Evolutionary conservation across 2,888 invertebrate species (phyloP).

Genomic region (Heteropelma amictum): DNA sequence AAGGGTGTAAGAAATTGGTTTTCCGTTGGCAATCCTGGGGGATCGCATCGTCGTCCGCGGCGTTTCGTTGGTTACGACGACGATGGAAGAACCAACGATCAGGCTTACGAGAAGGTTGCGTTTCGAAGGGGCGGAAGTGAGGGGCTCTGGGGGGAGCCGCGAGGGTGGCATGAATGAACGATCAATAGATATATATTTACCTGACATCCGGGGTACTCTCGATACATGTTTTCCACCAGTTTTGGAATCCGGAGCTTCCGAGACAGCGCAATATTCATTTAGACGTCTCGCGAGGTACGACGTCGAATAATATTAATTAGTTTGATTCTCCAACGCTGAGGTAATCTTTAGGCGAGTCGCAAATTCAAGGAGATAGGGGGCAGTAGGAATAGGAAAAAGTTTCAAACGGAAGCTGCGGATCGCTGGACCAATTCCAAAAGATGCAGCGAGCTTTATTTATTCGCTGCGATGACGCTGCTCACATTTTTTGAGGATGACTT

Average conservation of each 20-base stretch:
- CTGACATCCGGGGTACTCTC: conserved; percentile 49
- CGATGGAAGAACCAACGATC: conserved; percentile 44
- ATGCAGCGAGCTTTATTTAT: conserved; percentile 12
- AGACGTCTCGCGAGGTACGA: no score
- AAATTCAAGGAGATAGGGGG: no score
- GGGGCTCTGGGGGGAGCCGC: conserved; percentile 55
- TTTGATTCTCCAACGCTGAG: no score
- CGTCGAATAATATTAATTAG: no score
- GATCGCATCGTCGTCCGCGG: conserved; percentile 35
- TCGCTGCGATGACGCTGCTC: conserved; percentile 13
- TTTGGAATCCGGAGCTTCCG: neutral
- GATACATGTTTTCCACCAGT: conserved; percentile 45
- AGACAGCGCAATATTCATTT: neutral
- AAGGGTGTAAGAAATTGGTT: conserved; percentile 51
- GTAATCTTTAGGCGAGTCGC: no score
- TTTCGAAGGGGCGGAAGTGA: conserved; percentile 53
- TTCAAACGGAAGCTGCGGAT: conserved; percentile 19
- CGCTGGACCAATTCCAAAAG: conserved; percentile 47
- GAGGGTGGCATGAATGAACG: conserved; percentile 76
- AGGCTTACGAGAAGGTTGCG: conserved; percentile 60
- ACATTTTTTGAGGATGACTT: conserved; percentile 37
- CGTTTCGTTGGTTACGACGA: conserved; percentile 38
- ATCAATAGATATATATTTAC: conserved; percentile 75
- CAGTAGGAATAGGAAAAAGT: no score
- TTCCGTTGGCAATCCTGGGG: conserved; percentile 68